These are phyloP conservation scores for Schlechtendalia chinensis DNA, from an alignment of 1,140 invertebrate genomes.

Conservation along the genomic window DNA sequence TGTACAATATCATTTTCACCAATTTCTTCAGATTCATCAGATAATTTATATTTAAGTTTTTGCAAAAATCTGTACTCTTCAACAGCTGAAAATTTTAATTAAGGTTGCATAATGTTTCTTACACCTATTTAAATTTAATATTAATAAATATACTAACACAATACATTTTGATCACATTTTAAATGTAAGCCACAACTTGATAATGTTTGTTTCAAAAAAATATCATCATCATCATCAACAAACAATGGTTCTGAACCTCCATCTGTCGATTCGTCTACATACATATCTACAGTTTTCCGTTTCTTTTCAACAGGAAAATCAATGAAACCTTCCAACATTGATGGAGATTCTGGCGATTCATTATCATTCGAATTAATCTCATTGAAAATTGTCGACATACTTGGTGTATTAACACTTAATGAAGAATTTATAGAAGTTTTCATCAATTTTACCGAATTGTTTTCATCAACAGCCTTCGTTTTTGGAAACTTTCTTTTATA, in stretches of 20 bases:
- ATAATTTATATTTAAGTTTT: constrained; percentile 28
- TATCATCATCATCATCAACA: not conserved
- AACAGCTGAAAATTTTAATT: constrained; percentile 3
- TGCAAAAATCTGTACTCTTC: constrained; percentile 23
- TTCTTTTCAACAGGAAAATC: constrained; percentile 16
- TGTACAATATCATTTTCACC: not conserved
- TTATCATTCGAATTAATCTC: not conserved
- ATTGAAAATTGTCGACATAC: not conserved
- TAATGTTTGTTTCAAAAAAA: constrained; percentile 29
- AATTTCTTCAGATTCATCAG: constrained; percentile 36
- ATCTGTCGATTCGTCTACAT: not conserved
- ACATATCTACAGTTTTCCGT: not conserved
- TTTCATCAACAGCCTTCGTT: not conserved
- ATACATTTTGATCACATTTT: constrained; percentile 32
- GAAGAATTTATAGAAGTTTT: not conserved
- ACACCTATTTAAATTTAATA: not conserved
- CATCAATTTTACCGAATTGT: not conserved
- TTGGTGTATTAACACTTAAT: not conserved
- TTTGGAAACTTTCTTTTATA: constrained; percentile 47
- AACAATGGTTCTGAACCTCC: constrained; percentile 7
- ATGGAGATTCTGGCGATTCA: constrained; percentile 2
- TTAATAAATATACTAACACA: not conserved
- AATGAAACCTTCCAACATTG: constrained; percentile 10
- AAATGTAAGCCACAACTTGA: constrained; percentile 32
- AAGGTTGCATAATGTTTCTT: not conserved